phyloP scores from a whole-genome alignment of 1,140 invertebrate species.

The Hypothenemus hampei region DNA sequence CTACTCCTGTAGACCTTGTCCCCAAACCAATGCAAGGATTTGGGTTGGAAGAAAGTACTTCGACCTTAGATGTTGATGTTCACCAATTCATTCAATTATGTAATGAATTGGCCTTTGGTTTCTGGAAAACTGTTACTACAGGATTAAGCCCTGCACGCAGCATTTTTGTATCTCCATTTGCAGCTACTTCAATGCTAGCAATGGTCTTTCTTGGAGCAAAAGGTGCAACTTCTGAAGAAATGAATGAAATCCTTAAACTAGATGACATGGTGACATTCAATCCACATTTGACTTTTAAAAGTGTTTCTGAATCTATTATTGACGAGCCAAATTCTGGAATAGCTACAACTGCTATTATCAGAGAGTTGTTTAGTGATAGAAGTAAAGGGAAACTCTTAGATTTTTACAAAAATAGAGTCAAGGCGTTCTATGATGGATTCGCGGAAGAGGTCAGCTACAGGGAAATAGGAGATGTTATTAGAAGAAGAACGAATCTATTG shows the following conservation, averaged over 20 bases:
- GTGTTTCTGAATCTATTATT: constrained; percentile 71
- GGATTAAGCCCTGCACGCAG: constrained; percentile 69
- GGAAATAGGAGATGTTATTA: constrained; percentile 68
- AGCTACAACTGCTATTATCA: constrained; percentile 67
- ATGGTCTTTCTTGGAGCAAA: constrained; percentile 85
- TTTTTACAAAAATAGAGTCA: constrained; percentile 79
- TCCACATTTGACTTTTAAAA: constrained; percentile 77
- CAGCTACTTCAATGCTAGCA: constrained; percentile 73
- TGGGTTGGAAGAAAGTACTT: constrained; percentile 68
- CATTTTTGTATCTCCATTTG: constrained; percentile 79
- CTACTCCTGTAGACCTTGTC: constrained; percentile 48
- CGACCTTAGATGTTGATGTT: constrained; percentile 52
- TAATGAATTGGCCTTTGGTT: constrained; percentile 77
- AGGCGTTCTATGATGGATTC: constrained; percentile 78
- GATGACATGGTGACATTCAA: constrained; percentile 86
- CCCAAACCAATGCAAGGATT: constrained; percentile 59
- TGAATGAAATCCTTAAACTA: constrained; percentile 78
- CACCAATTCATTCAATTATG: constrained; percentile 57
- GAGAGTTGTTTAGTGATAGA: constrained; percentile 72
- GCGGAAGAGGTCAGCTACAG: constrained; percentile 80
- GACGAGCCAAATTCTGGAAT: constrained; percentile 58
- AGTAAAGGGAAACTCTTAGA: constrained; percentile 70
- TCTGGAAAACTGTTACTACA: constrained; percentile 66
- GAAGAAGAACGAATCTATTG: constrained; percentile 70
- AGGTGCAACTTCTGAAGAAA: constrained; percentile 81